Conservation (phyloP, 2,113 vertebrate species). For the Nansenia antarctica region DNA sequence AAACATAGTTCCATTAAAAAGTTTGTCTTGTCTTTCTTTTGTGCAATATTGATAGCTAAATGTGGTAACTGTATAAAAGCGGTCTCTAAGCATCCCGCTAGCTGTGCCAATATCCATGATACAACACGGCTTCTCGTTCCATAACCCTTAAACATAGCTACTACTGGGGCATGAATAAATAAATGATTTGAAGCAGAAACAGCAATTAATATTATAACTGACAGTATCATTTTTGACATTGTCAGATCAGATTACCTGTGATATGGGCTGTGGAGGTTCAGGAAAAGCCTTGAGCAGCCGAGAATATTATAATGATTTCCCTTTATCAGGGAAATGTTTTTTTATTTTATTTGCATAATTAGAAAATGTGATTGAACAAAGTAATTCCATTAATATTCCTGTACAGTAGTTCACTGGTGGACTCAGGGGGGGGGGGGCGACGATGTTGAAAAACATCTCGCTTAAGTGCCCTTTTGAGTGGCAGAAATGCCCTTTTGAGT, state of each 20-base stretch:
- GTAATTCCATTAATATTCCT: background rate
- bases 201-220: background rate
- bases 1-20: no score
- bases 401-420: background rate
- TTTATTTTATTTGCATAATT: background rate
- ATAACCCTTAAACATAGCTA: no score
- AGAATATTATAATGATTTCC: background rate
- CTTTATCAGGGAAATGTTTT: background rate
- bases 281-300: background rate
- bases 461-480: no score
- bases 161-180: background rate
- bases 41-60: no score
- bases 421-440: no score
- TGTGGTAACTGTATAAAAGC: no score
- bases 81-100: no score
- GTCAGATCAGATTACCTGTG: background rate
- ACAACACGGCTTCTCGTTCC: no score
- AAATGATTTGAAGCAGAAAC: background rate
- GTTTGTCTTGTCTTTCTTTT: no score
- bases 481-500: no score
- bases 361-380: background rate
- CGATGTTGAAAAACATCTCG: no score
- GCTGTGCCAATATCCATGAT: no score
- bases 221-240: background rate
- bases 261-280: background rate